Base-by-base conservation (phyloP, 2,113 vertebrate genomes). In the Tetrax tetrax region DNA sequence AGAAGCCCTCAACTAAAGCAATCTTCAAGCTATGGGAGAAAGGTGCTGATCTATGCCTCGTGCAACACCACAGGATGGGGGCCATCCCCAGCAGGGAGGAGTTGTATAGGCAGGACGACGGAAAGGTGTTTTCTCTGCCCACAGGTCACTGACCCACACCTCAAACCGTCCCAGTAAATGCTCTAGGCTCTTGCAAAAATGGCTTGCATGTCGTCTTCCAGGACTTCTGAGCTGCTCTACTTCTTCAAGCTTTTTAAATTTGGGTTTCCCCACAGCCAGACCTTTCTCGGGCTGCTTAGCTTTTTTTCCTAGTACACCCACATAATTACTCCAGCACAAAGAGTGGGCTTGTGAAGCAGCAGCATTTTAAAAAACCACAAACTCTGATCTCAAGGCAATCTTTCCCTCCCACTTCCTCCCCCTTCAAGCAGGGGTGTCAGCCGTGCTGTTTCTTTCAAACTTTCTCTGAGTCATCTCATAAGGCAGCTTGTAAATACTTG, bases 311-410 rank as follows among this genome's bases (percentile, higher is more conserved):
- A 56, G 94, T 96, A 97, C 97, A 97, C 97, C 97, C 95, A 97
- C 98, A 98, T 96, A 97, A 96, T 97, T 96, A 98, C 97, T 98
- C 95, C 96, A 97, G 96, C 95, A 97, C 96, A 95, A 96, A 95
- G 92, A 98, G 97, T 98, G 96, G 97, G 97, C 93, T 97, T 96
- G 93, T 93, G 91, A 98, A 98, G 95, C 84, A 96, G 97, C 95
- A 98, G 95, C 96, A 93, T 94, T 97, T 98, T 83, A 96, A 95
- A 97, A 98, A 98, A 96, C 90, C 90, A 95, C 96, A 98, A 97
- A 97, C 94, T 95, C 96, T 97, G 95, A 97, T 98, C 97, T 97
- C 93, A 96, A 97, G 94, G 84, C 92, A 97, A 96, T 97, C 93
- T 97, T 97, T 97, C 85, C 97, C 94, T 97, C 97, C 95, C 93